Evolutionary conservation across 2,113 vertebrate genomes (phyloP), one percentile per base, ranked within the genome.

Genomic region (Odontesthes bonariensis): DNA sequence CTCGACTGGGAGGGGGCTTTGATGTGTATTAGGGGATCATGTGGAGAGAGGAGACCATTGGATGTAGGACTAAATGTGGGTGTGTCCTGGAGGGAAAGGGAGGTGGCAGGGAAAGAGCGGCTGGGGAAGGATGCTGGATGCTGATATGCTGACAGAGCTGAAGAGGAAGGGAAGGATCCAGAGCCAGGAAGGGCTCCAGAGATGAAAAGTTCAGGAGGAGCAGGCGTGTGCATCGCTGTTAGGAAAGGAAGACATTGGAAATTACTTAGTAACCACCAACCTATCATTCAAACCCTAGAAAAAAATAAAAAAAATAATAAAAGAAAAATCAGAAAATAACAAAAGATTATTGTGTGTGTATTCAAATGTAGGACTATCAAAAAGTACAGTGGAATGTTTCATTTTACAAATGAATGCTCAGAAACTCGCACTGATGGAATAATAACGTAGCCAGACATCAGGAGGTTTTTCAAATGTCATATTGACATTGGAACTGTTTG

Each of bases 81-180:
- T 0, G 97, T 95, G 52, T 98, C 97, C 81, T 97, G 97, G 6
- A 98, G 92, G 42, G 95, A 96, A 38, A 98, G 95, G 1, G 97
- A 96, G 0, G 95, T 96, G 11, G 92, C 73, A 0, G 97, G 96
- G 90, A 98, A 98, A 72, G 96, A 96, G 73, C 97, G 96, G 27
- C 97, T 95, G 33, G 96, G 95, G 83, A 98, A 98, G 0, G 97
- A 96, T 20, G 96, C 97, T 0, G 97, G 96, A 92, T 98, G 97
- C 82, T 98, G 97, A 91, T 98, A 98, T 47, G 97, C 96, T n/a
- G 97, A 96, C 32, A 98, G 95, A 19, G 97, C 96, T 8, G 97
- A 98, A 3, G 97, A 98, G 2, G 97, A 96, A 0, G 97, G 96
- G 77, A 98, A 98, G 3, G 97, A 97, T 42, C 96, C 96, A 60